A percentile compares a stretch with the other conserved stretches of the same genome.
These are phyloP conservation scores for Xestia xanthographa DNA, from an alignment of 2,888 invertebrate species.

Conservation along the genomic window DNA sequence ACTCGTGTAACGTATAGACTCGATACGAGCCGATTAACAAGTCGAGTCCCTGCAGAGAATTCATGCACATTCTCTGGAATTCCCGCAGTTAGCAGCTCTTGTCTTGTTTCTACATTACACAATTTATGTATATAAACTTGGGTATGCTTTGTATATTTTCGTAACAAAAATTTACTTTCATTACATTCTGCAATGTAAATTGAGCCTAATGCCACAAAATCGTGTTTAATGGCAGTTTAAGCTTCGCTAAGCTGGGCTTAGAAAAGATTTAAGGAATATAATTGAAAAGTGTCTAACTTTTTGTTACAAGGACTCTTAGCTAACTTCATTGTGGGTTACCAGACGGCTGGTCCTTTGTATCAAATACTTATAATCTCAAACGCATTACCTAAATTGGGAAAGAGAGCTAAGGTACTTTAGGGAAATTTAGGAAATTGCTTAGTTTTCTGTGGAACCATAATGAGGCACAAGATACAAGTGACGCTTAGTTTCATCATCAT, in stretches of 20 bases:
- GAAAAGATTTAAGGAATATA: slow-evolving; percentile 29
- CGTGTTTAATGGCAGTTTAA: slow-evolving; percentile 21
- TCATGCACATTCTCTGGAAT: not conserved
- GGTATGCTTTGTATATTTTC: not conserved
- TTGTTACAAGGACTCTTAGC: slow-evolving; percentile 16
- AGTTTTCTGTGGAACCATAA: not conserved
- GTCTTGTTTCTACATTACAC: not conserved
- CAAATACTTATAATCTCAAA: slow-evolving; percentile 23
- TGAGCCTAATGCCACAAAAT: slow-evolving; percentile 7
- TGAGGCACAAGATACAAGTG: not conserved
- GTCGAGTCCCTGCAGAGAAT: not conserved
- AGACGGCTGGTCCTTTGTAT: slow-evolving; percentile 6
- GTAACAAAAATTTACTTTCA: not conserved
- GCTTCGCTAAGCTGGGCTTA: slow-evolving; percentile 17
- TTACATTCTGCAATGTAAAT: not conserved
- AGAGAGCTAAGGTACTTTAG: not conserved
- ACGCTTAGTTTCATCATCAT: not conserved
- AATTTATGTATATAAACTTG: not conserved
- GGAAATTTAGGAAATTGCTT: slow-evolving; percentile 9
- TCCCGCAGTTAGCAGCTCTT: not conserved
- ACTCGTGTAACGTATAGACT: not conserved
- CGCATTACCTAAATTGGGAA: slow-evolving; percentile 7
- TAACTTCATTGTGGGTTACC: slow-evolving; percentile 27
- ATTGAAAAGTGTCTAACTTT: slow-evolving; percentile 49
- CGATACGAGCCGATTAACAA: not conserved